These are phyloP conservation scores for Turritopsis dohrnii DNA, from an alignment of 30 jellyfish, hydroid and myxozoan genomes.

Conservation along the genomic window DNA sequence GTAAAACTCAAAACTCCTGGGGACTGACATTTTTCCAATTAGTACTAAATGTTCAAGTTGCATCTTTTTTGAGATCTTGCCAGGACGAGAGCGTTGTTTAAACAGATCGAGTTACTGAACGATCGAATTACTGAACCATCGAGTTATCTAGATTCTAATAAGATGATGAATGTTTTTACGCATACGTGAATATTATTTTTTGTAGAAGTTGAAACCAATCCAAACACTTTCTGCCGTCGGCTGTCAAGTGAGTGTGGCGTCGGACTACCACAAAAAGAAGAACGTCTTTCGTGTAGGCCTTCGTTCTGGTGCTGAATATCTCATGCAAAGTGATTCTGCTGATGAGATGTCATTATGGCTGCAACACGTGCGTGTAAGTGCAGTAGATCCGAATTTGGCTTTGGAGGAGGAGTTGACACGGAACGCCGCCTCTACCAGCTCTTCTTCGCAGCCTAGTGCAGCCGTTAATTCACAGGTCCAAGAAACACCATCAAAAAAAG, in stretches of 20 bases:
- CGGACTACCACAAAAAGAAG: slow-evolving; percentile 89
- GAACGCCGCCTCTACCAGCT: slow-evolving; percentile 5
- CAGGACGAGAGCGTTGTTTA: too few relatives aligned
- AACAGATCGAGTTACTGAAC: neutral
- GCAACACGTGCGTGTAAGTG: slow-evolving; percentile 82
- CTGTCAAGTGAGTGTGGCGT: slow-evolving; percentile 85
- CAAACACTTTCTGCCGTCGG: slow-evolving; percentile 29
- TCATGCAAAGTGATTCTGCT: slow-evolving; percentile 68
- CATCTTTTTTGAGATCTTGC: too few relatives aligned
- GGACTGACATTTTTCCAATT: too few relatives aligned
- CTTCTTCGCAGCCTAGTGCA: slow-evolving; percentile 22
- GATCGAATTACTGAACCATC: neutral
- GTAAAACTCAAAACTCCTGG: too few relatives aligned
- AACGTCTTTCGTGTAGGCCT: slow-evolving; percentile 64
- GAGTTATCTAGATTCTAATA: neutral
- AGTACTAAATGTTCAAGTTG: too few relatives aligned
- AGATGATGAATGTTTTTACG: neutral
- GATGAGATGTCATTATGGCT: slow-evolving; percentile 94
- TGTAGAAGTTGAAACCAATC: neutral
- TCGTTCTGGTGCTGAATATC: slow-evolving; percentile 70
- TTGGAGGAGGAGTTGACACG: neutral
- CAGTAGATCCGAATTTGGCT: slow-evolving; percentile 21
- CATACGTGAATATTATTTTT: neutral
- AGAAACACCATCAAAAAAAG: neutral
- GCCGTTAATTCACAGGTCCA: neutral